Percentiles rank a stretch among this genome's conserved stretches.
phyloP scores from a whole-genome alignment of 2,888 invertebrate genomes.

The Stratiomys singularior region DNA sequence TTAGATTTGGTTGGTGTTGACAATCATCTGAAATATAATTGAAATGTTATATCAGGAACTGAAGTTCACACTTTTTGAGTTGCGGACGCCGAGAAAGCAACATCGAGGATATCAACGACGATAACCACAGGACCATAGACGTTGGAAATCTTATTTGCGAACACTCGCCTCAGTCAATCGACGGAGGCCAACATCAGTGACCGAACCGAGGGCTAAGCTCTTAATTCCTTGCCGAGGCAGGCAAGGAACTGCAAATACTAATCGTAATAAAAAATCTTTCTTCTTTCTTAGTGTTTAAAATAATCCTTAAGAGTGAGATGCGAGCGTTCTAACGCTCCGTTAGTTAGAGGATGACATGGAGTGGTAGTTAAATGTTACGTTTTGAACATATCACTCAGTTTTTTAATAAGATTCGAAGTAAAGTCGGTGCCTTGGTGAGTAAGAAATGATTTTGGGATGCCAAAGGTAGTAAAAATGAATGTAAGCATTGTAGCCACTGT shows the following conservation, averaged over 20 bases:
- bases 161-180: no score
- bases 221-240: not conserved
- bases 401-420: constrained; percentile 54
- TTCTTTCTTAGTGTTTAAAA: not conserved
- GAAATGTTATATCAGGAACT: no score
- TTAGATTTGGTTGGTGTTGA: no score
- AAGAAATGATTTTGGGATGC: constrained; percentile 51
- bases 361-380: constrained; percentile 47
- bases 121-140: no score
- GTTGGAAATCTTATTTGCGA: no score
- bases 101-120: no score
- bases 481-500: constrained; percentile 54
- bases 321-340: constrained; percentile 23
- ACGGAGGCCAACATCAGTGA: no score
- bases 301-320: constrained; percentile 7
- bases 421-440: constrained; percentile 21
- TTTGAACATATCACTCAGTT: constrained; percentile 57
- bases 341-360: constrained; percentile 24
- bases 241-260: constrained; percentile 37
- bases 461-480: not conserved
- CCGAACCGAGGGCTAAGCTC: not conserved
- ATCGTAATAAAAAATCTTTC: constrained; percentile 21
- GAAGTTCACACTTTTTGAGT: no score
- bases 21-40: no score
- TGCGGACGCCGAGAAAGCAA: no score